A percentile compares a stretch with the other conserved stretches of the same genome.
These are phyloP conservation scores for Morbakka virulenta DNA, from an alignment of 30 jellyfish, hydroid and myxozoan genomes.

Conservation along the genomic window DNA sequence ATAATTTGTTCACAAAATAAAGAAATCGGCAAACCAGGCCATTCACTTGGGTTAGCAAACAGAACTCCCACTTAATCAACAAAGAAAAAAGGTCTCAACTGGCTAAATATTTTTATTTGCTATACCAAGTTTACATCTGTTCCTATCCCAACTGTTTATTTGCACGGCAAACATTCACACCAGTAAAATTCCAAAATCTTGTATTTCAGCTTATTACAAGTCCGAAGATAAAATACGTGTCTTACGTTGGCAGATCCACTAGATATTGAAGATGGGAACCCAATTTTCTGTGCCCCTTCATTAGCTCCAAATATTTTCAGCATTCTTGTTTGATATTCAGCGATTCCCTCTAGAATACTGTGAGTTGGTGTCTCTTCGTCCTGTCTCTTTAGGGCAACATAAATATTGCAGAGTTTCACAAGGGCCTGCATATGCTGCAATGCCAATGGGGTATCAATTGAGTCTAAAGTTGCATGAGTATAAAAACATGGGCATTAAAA, in stretches of 20 bases:
- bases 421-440: slow-evolving; percentile 90
- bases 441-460: slow-evolving; percentile 88
- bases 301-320: slow-evolving; percentile 90
- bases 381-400: slow-evolving; percentile 70
- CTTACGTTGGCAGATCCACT: slow-evolving; percentile 56
- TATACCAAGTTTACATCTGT: no score
- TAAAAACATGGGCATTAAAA: not conserved
- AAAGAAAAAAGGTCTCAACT: no score
- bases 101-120: no score
- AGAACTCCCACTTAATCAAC: no score
- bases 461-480: slow-evolving; percentile 37
- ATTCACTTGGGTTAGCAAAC: no score
- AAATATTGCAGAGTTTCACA: slow-evolving; percentile 69
- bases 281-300: slow-evolving; percentile 92
- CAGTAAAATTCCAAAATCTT: not conserved
- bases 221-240: not conserved
- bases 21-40: no score
- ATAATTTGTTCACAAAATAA: no score
- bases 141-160: no score
- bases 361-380: slow-evolving; percentile 57
- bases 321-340: slow-evolving; percentile 80
- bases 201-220: not conserved
- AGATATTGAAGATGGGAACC: slow-evolving; percentile 63
- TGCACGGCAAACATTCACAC: no score
- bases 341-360: slow-evolving; percentile 58